Percentiles rank a stretch among this genome's conserved stretches.
These are phyloP conservation scores for Mohoua ochrocephala DNA, from an alignment of 2,113 vertebrate species.

Conservation along the genomic window DNA sequence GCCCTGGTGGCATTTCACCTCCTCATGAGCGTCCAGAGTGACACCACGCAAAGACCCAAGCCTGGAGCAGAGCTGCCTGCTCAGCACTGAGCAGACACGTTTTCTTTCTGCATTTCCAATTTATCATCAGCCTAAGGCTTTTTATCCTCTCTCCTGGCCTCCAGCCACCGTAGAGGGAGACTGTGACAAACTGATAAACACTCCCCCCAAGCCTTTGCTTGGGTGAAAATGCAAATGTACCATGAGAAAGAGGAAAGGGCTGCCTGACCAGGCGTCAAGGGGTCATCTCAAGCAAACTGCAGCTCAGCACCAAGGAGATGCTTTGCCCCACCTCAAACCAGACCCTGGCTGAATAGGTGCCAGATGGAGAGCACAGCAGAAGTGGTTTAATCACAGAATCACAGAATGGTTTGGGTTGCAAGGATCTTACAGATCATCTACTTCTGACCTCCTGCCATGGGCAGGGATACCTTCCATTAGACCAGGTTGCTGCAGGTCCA, in stretches of 20 bases:
- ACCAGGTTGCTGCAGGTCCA: not conserved
- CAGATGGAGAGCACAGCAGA: not conserved
- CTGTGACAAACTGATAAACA: constrained; percentile 33
- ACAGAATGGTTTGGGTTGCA: not conserved
- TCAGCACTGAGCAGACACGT: not conserved
- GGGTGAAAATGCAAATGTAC: not conserved
- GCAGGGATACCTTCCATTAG: not conserved
- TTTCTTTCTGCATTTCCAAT: not conserved
- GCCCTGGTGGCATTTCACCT: not conserved
- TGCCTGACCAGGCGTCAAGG: fast-evolving
- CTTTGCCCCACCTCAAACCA: not conserved
- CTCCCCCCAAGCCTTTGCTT: not conserved
- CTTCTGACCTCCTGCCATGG: not conserved
- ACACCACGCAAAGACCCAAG: not conserved
- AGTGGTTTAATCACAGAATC: not conserved
- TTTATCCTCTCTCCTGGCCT: not conserved
- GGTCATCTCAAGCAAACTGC: not conserved
- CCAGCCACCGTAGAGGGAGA: not conserved
- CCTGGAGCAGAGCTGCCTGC: not conserved
- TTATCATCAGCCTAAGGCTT: not conserved
- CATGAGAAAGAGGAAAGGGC: not conserved
- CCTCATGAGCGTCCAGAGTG: not conserved
- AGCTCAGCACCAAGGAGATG: not conserved
- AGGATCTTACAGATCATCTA: not conserved
- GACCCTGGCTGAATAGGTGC: not conserved